Conservation (phyloP, 2,888 invertebrate species). For the Eucera pruinosa region DNA sequence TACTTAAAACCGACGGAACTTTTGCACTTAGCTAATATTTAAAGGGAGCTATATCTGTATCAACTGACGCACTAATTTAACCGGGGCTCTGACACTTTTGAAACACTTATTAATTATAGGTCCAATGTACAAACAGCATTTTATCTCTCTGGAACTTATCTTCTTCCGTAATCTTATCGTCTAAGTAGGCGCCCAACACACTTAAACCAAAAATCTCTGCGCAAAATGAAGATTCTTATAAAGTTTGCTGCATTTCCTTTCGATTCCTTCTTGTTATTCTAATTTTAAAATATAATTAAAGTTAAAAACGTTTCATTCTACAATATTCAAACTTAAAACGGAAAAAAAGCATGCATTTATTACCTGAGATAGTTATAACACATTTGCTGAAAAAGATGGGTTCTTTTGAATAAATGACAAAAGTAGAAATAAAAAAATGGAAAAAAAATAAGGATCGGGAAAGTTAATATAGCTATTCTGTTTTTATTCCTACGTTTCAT, state of each 20-base stretch:
- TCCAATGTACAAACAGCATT: conserved; percentile 70
- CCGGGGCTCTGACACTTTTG: conserved; percentile 29
- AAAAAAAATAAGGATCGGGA: no score
- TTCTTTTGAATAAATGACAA: no score
- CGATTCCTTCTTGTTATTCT: background rate
- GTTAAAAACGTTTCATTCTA: background rate
- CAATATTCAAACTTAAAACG: no score
- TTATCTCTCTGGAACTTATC: conserved; percentile 69
- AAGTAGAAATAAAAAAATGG: no score
- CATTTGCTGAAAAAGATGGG: no score
- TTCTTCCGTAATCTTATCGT: conserved; percentile 72
- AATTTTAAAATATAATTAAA: background rate
- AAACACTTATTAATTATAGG: conserved; percentile 65
- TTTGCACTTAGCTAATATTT: no score
- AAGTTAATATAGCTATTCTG: no score
- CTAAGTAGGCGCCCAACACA: conserved; percentile 57
- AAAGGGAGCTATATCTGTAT: no score
- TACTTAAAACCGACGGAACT: no score
- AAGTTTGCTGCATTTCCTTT: conserved; percentile 36
- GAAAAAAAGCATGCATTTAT: no score
- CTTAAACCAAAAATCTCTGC: conserved; percentile 54
- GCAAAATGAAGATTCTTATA: conserved; percentile 40
- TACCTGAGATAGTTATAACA: no score
- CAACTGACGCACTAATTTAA: conserved; percentile 17
- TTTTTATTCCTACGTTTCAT: no score